phyloP scores from a whole-genome alignment of 2,113 vertebrate species.

The Morone chrysops region DNA sequence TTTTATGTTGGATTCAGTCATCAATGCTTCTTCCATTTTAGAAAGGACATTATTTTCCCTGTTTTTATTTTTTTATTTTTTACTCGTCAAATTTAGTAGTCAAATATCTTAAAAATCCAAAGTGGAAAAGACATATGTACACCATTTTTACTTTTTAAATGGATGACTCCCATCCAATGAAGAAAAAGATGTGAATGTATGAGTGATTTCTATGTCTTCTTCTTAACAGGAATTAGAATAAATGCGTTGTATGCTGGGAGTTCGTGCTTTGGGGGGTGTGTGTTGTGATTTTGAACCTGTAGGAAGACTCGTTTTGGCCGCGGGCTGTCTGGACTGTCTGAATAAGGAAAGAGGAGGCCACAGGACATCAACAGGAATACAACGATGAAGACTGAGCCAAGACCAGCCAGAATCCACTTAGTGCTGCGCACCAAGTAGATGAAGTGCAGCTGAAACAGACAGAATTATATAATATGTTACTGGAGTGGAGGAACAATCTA shows the following conservation, averaged over 20 bases:
- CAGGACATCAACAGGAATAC: conserved; percentile 89
- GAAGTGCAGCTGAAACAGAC: conserved; percentile 90
- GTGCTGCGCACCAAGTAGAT: conserved; percentile 92
- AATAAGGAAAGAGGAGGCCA: conserved; percentile 94
- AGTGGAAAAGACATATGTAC: neutral
- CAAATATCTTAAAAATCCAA: too few species aligned
- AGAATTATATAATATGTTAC: neutral
- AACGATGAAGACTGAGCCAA: conserved; percentile 85
- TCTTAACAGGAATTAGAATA: too few species aligned
- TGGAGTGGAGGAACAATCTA: neutral
- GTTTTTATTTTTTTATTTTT: too few species aligned
- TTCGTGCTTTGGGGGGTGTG: neutral
- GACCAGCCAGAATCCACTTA: conserved; percentile 86
- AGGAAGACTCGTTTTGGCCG: conserved; percentile 94
- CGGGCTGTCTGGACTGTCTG: conserved; percentile 85
- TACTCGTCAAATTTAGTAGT: too few species aligned
- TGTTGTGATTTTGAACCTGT: conserved; percentile 85
- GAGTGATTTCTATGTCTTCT: too few species aligned
- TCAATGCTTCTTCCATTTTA: too few species aligned
- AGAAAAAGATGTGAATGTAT: too few species aligned
- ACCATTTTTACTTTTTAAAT: neutral
- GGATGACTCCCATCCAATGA: too few species aligned
- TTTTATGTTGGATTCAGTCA: too few species aligned
- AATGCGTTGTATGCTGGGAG: neutral
- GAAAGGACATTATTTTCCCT: too few species aligned